Conservation (phyloP, 2,888 invertebrate genomes). For the Apodemia mormo region DNA sequence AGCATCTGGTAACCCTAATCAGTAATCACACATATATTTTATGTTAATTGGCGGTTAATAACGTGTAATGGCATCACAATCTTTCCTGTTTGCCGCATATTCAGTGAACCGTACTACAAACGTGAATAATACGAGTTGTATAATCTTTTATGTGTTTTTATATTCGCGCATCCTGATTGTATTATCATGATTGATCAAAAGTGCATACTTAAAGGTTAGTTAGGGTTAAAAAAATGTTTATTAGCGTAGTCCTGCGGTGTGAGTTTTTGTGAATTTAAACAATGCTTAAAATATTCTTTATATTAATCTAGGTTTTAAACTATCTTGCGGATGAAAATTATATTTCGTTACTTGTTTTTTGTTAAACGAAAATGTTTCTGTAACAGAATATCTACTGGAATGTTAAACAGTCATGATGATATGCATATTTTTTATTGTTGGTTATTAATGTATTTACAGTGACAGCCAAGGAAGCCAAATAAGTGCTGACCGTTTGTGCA, state of each 20-base stretch:
- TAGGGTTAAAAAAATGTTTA: no score
- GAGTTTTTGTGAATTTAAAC: no score
- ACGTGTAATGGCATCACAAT: background rate
- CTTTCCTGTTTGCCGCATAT: background rate
- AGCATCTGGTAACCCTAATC: background rate
- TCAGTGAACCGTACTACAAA: background rate
- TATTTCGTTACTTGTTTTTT: no score
- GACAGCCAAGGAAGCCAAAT: conserved; percentile 7
- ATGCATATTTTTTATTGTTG: background rate
- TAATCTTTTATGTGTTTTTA: background rate
- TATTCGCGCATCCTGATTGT: no score
- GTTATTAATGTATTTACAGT: conserved; percentile 20
- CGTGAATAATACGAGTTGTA: conserved; percentile 7
- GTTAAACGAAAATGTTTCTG: background rate
- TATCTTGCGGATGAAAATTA: no score
- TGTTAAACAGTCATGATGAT: background rate
- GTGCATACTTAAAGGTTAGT: no score
- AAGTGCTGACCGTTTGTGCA: background rate
- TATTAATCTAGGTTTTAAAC: no score
- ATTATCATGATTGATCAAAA: no score
- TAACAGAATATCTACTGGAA: background rate
- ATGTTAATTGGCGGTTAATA: background rate
- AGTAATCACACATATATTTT: background rate
- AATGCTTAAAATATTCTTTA: no score
- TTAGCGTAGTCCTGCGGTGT: no score